These are phyloP conservation scores for Haliaeetus leucogaster DNA, from an alignment of 2,113 vertebrate genomes.

Conservation along the genomic window DNA sequence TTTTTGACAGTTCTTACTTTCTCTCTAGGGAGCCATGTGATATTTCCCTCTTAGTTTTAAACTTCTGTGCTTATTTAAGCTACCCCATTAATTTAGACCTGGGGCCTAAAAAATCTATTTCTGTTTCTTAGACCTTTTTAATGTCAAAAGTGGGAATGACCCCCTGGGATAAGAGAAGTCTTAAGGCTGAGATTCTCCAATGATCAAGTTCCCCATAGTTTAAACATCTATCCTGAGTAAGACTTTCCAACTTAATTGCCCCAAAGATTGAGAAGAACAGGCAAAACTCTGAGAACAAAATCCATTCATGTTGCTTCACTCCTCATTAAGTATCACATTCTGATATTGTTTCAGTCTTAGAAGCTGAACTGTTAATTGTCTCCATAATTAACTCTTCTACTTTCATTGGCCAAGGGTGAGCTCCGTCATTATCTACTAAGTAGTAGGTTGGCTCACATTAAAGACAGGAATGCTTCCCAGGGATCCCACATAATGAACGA, in stretches of 20 bases:
- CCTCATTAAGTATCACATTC: not conserved
- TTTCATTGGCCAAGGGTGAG: not conserved
- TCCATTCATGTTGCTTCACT: not conserved
- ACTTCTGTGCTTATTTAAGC: not conserved
- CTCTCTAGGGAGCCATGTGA: not conserved
- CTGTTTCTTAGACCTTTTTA: not conserved
- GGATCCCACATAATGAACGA: not conserved
- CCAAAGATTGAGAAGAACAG: not conserved
- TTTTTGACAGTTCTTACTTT: not conserved
- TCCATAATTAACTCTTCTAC: not conserved
- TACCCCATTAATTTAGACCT: not conserved
- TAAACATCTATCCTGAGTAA: not conserved
- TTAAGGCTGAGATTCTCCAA: not conserved
- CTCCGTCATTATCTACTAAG: not conserved
- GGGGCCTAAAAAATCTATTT: not conserved
- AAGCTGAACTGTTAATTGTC: not conserved
- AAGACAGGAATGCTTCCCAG: not conserved
- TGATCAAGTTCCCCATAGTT: not conserved
- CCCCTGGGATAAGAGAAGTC: not conserved
- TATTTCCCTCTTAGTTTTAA: not conserved
- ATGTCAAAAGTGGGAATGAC: not conserved
- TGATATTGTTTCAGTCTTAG: not conserved
- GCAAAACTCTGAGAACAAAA: not conserved
- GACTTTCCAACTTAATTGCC: not conserved
- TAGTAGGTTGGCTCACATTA: not conserved